These are phyloP conservation scores for Ifrita kowaldi DNA, from an alignment of 2,113 vertebrate species.

Conservation along the genomic window DNA sequence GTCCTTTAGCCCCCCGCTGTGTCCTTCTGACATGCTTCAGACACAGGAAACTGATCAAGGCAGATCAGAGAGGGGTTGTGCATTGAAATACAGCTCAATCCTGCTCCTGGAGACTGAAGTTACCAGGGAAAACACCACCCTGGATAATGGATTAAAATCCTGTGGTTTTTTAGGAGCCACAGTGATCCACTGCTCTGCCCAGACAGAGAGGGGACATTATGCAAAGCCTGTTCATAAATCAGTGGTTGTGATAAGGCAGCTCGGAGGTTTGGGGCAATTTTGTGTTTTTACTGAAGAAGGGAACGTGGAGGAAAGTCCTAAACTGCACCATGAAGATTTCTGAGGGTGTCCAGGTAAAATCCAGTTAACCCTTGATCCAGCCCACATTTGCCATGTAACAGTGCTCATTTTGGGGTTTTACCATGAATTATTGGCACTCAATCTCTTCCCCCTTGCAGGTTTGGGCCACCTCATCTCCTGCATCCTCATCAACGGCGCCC, in stretches of 20 bases:
- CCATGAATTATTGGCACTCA: not conserved
- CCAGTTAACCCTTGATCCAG: not conserved
- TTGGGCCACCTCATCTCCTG: constrained; percentile 97
- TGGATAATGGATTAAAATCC: not conserved
- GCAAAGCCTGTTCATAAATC: not conserved
- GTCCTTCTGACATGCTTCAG: not conserved
- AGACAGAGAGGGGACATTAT: not conserved
- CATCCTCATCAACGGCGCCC: constrained; percentile 96
- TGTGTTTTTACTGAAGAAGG: not conserved
- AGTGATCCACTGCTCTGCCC: not conserved
- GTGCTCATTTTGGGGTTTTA: not conserved
- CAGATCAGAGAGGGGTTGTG: not conserved
- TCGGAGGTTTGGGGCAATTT: not conserved
- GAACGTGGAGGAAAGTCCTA: not conserved
- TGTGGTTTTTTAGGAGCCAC: not conserved
- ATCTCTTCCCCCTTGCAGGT: constrained; percentile 64
- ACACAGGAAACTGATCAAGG: not conserved
- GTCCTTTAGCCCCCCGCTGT: not conserved
- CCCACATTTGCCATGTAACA: accelerated
- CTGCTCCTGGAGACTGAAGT: not conserved
- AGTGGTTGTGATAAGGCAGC: not conserved
- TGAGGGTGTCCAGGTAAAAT: not conserved
- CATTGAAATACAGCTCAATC: not conserved
- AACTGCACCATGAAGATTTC: not conserved
- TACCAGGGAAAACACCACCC: not conserved